phyloP scores from a whole-genome alignment of 2,113 vertebrate species.

The Nanorana parkeri region DNA sequence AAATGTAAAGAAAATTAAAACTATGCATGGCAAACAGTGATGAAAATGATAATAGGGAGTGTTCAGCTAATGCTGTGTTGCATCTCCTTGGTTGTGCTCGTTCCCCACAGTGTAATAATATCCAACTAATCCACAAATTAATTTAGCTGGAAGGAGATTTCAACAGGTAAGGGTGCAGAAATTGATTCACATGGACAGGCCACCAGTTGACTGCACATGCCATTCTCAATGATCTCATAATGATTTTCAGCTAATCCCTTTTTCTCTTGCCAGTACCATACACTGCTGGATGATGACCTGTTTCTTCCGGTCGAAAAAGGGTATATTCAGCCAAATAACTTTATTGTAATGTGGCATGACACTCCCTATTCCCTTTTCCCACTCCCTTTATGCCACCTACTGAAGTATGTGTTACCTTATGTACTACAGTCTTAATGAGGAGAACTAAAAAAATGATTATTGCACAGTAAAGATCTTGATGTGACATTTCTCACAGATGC shows the following conservation, averaged over 20 bases:
- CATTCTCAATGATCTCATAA: slow-evolving; percentile 11
- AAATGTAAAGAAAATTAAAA: no score
- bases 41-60: no score
- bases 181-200: slow-evolving; percentile 21
- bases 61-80: no score
- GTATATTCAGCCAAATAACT: background rate
- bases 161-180: slow-evolving; percentile 11
- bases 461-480: no score
- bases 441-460: no score
- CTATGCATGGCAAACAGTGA: no score
- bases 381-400: background rate
- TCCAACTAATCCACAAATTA: slow-evolving; percentile 12
- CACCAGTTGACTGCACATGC: background rate
- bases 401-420: background rate
- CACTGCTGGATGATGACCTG: background rate
- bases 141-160: slow-evolving; percentile 2
- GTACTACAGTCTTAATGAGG: no score
- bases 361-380: background rate
- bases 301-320: background rate
- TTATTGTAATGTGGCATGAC: background rate
- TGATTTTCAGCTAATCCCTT: background rate
- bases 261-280: background rate
- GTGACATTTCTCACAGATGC: no score
- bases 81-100: background rate
- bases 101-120: background rate